These are phyloP conservation scores for Bombus difficillimus DNA, from an alignment of 1,140 invertebrate genomes.

Conservation along the genomic window DNA sequence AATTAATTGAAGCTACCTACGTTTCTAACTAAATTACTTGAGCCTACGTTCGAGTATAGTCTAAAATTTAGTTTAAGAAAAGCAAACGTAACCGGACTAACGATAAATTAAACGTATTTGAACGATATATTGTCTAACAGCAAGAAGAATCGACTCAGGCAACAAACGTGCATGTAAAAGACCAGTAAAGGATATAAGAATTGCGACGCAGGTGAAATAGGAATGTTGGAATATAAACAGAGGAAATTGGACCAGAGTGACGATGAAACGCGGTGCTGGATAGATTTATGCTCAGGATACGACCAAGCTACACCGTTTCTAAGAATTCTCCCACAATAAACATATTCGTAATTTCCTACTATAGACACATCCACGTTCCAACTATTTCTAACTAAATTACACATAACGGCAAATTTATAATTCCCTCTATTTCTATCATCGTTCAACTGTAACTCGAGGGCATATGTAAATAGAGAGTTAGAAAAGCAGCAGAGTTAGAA, in stretches of 20 bases:
- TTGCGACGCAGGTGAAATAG: background rate
- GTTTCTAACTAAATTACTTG: too few relatives aligned
- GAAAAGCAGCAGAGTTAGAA: too few relatives aligned
- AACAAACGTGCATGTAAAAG: background rate
- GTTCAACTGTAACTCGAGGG: background rate
- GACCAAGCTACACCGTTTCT: background rate
- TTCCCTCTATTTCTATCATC: background rate
- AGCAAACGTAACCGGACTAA: background rate
- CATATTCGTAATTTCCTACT: background rate
- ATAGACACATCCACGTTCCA: background rate
- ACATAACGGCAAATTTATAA: background rate
- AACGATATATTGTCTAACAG: background rate
- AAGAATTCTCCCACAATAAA: background rate
- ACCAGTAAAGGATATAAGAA: background rate
- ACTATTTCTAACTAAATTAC: background rate
- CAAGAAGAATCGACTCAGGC: too few relatives aligned
- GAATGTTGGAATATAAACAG: background rate
- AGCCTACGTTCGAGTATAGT: too few relatives aligned
- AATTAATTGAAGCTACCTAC: too few relatives aligned
- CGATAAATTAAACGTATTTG: too few relatives aligned
- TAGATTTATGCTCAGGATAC: background rate
- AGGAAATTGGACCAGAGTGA: background rate
- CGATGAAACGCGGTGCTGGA: too few relatives aligned
- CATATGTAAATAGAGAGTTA: background rate
- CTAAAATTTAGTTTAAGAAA: too few relatives aligned